Conservation (phyloP, 2,113 vertebrate species). For the Scortum barcoo region DNA sequence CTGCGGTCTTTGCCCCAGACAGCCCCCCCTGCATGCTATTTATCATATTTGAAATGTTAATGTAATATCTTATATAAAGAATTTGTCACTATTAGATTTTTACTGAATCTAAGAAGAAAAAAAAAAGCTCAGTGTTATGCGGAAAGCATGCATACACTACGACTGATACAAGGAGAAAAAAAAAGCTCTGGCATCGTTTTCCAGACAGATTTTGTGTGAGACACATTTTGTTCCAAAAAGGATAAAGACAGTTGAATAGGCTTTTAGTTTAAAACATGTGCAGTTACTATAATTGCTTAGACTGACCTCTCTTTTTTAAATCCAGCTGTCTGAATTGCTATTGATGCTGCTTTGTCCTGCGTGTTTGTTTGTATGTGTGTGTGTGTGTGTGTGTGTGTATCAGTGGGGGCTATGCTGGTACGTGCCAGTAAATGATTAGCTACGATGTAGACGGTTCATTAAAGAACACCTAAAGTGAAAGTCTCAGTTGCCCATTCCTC, state of each 20-base stretch:
- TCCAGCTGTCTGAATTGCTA: conserved; percentile 1
- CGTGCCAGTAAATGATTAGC: conserved; percentile 49
- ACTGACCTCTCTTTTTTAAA: neutral
- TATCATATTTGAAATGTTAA: neutral
- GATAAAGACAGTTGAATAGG: neutral
- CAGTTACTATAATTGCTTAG: neutral
- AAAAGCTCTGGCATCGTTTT: neutral
- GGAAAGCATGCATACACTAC: neutral
- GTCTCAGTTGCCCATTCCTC: conserved; percentile 54
- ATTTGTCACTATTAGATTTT: neutral
- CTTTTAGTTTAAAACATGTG: neutral
- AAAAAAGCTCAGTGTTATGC: neutral
- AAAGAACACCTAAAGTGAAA: conserved; percentile 63
- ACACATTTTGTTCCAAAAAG: neutral
- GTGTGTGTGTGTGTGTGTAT: conserved; percentile 14
- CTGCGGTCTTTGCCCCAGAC: neutral
- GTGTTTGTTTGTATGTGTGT: neutral
- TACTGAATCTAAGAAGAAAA: neutral
- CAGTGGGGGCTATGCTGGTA: neutral
- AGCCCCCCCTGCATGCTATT: neutral
- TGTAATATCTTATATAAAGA: neutral
- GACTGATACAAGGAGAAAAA: neutral
- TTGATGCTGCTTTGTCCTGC: neutral
- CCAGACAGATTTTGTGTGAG: neutral
- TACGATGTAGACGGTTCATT: conserved; percentile 55